Evolutionary conservation across 2,888 invertebrate genomes (phyloP).

Genomic region (Byasa hedistus): DNA sequence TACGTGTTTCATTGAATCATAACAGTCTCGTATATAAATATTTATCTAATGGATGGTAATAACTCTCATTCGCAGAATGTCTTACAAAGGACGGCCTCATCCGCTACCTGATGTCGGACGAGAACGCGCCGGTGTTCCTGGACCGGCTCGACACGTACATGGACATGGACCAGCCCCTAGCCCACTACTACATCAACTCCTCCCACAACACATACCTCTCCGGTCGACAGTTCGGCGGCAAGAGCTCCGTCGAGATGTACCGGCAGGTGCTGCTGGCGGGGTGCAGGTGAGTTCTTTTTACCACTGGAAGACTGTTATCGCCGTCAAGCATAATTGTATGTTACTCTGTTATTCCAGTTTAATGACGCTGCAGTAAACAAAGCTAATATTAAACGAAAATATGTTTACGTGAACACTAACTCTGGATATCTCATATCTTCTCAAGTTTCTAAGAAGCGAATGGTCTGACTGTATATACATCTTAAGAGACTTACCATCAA

Average conservation of each 20-base stretch:
- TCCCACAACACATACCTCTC: constrained; percentile 97
- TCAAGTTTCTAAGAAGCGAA: too few relatives aligned
- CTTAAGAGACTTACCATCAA: too few relatives aligned
- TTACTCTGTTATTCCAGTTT: too few relatives aligned
- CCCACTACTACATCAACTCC: constrained; percentile 99
- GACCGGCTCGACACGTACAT: constrained; percentile 98
- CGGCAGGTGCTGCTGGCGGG: constrained; percentile 97
- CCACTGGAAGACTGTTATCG: not conserved
- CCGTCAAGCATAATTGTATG: too few relatives aligned
- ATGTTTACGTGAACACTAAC: too few relatives aligned
- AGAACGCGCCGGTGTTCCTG: constrained; percentile 99
- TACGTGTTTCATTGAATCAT: too few relatives aligned
- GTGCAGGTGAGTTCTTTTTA: constrained; percentile 85
- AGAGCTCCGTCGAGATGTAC: constrained; percentile 99
- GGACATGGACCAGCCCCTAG: constrained; percentile 99
- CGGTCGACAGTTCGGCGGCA: constrained; percentile 98
- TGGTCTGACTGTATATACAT: too few relatives aligned
- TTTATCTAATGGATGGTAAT: too few relatives aligned
- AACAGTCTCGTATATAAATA: too few relatives aligned
- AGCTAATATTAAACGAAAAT: too few relatives aligned
- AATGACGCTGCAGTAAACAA: not conserved
- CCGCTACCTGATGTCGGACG: constrained; percentile 99
- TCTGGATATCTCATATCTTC: too few relatives aligned
- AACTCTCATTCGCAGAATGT: constrained; percentile 76
- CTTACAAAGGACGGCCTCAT: constrained; percentile 97